These are phyloP conservation scores for Ursus arctos DNA, from an alignment of 2,113 vertebrate species.

Conservation along the genomic window DNA sequence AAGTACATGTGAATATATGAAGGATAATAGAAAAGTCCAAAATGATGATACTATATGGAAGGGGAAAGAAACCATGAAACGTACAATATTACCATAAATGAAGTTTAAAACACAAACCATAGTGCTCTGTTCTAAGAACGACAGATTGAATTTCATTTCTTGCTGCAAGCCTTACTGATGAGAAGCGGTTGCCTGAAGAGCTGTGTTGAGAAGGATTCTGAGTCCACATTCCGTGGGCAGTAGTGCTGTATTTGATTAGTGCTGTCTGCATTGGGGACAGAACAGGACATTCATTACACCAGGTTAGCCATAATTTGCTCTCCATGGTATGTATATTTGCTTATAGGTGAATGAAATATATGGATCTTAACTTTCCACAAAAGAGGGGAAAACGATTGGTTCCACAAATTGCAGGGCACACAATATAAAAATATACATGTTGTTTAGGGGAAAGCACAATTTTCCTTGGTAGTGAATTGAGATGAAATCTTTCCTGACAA, in stretches of 20 bases:
- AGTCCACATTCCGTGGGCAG: not conserved
- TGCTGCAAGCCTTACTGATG: not conserved
- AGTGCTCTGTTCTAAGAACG: not conserved
- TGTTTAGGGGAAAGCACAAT: not conserved
- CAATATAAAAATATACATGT: not conserved
- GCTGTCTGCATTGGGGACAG: not conserved
- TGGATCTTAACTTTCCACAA: not conserved
- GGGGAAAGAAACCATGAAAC: not conserved
- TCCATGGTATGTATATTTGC: not conserved
- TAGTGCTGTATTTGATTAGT: not conserved
- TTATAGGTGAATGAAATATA: not conserved
- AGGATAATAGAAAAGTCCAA: slow-evolving; percentile 5
- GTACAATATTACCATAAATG: not conserved
- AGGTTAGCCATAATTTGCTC: not conserved
- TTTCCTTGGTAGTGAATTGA: not conserved
- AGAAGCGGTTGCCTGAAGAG: not conserved
- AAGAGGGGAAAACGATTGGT: not conserved
- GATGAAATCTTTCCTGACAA: not conserved
- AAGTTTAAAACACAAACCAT: not conserved
- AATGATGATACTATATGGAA: not conserved
- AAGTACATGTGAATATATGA: slow-evolving; percentile 37
- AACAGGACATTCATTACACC: not conserved
- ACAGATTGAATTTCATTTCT: not conserved
- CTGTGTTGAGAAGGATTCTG: not conserved
- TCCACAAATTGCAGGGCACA: not conserved